A percentile compares a stretch with the other conserved stretches of the same genome.
Conservation (phyloP, 2,888 invertebrate genomes). For the Aethes cnicana region DNA sequence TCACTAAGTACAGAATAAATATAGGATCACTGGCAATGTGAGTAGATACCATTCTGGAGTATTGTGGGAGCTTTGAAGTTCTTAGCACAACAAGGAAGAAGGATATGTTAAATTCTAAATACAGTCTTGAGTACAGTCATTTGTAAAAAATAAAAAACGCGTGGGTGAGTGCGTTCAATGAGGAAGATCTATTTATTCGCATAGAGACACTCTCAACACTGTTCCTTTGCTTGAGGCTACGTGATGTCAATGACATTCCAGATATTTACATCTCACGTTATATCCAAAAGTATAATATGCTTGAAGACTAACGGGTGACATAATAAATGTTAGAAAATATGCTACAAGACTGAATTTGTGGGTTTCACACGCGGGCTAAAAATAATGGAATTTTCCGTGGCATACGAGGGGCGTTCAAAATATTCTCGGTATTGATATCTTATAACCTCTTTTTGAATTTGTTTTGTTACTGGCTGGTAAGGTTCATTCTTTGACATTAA, state of each 20-base stretch:
- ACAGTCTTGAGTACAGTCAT: not conserved
- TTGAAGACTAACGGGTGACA: conserved; percentile 6
- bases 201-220: not conserved
- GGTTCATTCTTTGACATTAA: no score
- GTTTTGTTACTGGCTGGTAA: no score
- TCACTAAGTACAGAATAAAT: no score
- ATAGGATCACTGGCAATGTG: no score
- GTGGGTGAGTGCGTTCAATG: not conserved
- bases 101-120: not conserved
- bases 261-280: not conserved
- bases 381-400: conserved; percentile 1
- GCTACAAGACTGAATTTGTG: not conserved
- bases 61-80: not conserved
- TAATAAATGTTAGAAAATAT: not conserved
- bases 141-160: conserved; percentile 11
- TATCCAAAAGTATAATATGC: not conserved
- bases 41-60: no score
- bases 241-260: conserved; percentile 5
- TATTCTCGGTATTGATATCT: no score
- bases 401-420: no score
- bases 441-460: no score
- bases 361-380: not conserved
- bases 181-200: conserved; percentile 5
- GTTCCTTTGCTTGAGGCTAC: not conserved
- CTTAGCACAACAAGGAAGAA: not conserved